Conservation (phyloP, 2,797 vertebrate genomes). For the Neomorphus geoffroyi region DNA sequence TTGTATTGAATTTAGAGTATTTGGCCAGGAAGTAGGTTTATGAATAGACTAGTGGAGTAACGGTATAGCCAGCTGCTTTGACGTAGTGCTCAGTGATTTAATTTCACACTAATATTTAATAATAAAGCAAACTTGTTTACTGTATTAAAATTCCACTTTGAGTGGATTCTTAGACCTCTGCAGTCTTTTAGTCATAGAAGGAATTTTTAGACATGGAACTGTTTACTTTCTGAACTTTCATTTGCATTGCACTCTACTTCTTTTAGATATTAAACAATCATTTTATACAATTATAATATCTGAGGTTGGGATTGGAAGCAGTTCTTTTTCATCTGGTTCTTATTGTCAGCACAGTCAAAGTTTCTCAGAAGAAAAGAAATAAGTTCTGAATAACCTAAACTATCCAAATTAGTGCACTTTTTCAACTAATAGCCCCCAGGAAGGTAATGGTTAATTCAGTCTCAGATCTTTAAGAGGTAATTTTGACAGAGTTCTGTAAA, state of each 20-base stretch:
- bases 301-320: not conserved
- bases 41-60: not conserved
- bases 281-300: not conserved
- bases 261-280: constrained; percentile 2
- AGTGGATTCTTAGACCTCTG: constrained; percentile 8
- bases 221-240: constrained; percentile 31
- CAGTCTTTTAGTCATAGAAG: not conserved
- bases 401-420: not conserved
- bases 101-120: constrained; percentile 20
- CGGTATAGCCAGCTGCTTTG: not conserved
- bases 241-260: not conserved
- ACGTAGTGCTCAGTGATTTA: constrained; percentile 12
- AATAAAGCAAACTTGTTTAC: constrained; percentile 27
- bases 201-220: not conserved
- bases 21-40: not conserved
- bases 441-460: constrained; percentile 37
- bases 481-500: constrained; percentile 41
- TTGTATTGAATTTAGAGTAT: not conserved
- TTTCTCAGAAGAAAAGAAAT: constrained; percentile 19
- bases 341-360: not conserved
- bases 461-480: constrained; percentile 28
- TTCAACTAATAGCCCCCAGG: constrained; percentile 1
- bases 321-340: constrained; percentile 37
- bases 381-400: not conserved
- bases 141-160: constrained; percentile 4